A percentile compares a stretch with the other conserved stretches of the same genome.
phyloP scores from a whole-genome alignment of 1,140 invertebrate genomes.

The Leptinotarsa texana region DNA sequence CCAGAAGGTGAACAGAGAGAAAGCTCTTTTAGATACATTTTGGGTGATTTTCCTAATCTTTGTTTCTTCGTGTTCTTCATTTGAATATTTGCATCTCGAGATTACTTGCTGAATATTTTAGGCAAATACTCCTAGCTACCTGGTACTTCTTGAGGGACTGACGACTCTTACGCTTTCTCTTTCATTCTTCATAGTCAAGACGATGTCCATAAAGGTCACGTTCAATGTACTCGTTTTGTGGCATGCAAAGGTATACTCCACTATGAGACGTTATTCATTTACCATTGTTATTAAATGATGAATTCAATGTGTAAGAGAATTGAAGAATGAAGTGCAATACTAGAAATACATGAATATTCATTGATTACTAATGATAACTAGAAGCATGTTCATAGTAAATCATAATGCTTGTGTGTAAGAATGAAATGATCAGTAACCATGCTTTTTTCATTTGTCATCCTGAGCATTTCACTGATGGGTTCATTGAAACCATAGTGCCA shows the following conservation, averaged over 20 bases:
- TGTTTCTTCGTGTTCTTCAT: conserved; percentile 97
- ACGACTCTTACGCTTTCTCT: conserved; percentile 93
- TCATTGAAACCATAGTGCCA: too few species aligned
- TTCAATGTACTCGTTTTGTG: conserved; percentile 99
- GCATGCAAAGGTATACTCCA: conserved; percentile 66
- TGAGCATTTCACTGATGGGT: too few species aligned
- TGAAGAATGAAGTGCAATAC: too few species aligned
- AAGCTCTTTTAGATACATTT: conserved; percentile 82
- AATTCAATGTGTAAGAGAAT: too few species aligned
- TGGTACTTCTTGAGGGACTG: conserved; percentile 87
- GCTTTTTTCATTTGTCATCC: too few species aligned
- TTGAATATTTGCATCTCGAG: conserved; percentile 97
- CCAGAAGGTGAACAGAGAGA: conserved; percentile 93
- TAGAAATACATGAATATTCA: too few species aligned
- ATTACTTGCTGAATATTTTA: conserved; percentile 95
- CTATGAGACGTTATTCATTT: too few species aligned
- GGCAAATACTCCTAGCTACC: conserved; percentile 92
- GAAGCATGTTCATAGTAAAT: too few species aligned
- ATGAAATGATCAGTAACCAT: too few species aligned
- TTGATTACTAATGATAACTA: too few species aligned
- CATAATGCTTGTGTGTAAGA: too few species aligned
- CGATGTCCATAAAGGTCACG: conserved; percentile 92
- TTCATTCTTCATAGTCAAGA: conserved; percentile 96
- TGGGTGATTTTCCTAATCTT: conserved; percentile 86
- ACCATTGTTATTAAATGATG: too few species aligned